These are phyloP conservation scores for Sciaenops ocellatus DNA, from an alignment of 2,797 vertebrate genomes.

Conservation along the genomic window DNA sequence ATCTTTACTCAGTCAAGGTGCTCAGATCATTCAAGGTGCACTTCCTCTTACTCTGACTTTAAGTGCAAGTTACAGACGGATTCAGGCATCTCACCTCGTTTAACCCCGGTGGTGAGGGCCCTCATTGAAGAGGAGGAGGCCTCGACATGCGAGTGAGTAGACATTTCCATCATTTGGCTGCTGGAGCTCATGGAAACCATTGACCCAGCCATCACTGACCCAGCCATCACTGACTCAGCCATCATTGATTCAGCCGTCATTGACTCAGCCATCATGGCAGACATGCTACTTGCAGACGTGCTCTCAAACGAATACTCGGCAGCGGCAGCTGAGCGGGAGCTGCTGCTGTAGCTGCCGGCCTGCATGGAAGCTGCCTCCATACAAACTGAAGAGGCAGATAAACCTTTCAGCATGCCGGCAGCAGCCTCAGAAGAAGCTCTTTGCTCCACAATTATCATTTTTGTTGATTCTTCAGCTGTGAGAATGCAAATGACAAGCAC, in stretches of 20 bases:
- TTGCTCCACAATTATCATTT: constrained; percentile 91
- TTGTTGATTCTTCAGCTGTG: constrained; percentile 94
- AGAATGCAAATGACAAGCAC: constrained; percentile 85
- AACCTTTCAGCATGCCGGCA: constrained; percentile 89
- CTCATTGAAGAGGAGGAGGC: constrained; percentile 86
- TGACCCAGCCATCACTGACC: constrained; percentile 90
- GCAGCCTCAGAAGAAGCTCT: constrained; percentile 84
- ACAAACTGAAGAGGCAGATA: constrained; percentile 88
- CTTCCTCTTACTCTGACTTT: constrained; percentile 5
- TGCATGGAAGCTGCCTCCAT: constrained; percentile 91
- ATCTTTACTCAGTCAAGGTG: background rate
- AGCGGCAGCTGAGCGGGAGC: constrained; percentile 85
- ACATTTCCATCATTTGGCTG: constrained; percentile 89
- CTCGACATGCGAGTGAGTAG: constrained; percentile 89
- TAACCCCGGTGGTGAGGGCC: constrained; percentile 85
- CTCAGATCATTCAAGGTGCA: background rate
- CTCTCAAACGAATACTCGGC: constrained; percentile 91
- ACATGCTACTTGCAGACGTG: constrained; percentile 95
- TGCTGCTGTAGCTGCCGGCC: constrained; percentile 90
- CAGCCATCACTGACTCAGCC: constrained; percentile 89
- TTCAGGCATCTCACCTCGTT: constrained; percentile 87
- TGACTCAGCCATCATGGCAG: constrained; percentile 90
- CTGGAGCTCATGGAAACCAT: constrained; percentile 93
- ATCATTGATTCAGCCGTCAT: constrained; percentile 86
- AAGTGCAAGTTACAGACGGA: background rate